A percentile compares a stretch with the other conserved stretches of the same genome.
phyloP scores from a whole-genome alignment of 2,888 invertebrate genomes.

The Limnephilus lunatus region DNA sequence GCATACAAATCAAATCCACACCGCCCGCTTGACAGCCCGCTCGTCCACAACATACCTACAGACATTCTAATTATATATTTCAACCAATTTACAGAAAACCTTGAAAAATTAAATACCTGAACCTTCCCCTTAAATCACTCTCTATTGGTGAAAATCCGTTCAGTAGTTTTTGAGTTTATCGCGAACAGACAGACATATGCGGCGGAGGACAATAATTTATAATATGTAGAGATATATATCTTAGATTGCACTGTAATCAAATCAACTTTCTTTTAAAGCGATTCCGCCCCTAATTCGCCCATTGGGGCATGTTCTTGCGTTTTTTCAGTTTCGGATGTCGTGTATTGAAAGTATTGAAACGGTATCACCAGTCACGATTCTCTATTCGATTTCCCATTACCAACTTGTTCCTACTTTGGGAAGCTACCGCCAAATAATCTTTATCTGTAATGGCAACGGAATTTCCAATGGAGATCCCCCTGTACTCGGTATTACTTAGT shows the following conservation, averaged over 20 bases:
- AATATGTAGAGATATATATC: no score
- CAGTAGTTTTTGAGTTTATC: no score
- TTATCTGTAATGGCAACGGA: neutral
- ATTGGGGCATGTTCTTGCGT: neutral
- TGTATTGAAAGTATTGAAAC: neutral
- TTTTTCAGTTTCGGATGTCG: neutral
- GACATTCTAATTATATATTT: no score
- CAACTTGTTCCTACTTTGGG: neutral
- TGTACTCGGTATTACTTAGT: neutral
- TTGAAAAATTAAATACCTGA: no score
- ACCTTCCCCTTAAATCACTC: no score
- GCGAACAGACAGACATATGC: no score
- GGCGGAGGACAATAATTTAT: no score
- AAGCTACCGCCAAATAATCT: neutral
- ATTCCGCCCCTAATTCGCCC: neutral
- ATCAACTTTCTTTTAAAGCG: neutral
- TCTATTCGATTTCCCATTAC: neutral
- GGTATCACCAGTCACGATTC: neutral
- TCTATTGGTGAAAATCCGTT: no score
- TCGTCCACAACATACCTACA: no score
- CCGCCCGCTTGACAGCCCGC: no score
- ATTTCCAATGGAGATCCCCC: neutral
- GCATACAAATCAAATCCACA: no score
- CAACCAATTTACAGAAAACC: no score
- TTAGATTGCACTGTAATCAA: neutral